Base-by-base conservation (phyloP, 92 coral and sea anemone genomes). In the Paramuricea clavata region DNA sequence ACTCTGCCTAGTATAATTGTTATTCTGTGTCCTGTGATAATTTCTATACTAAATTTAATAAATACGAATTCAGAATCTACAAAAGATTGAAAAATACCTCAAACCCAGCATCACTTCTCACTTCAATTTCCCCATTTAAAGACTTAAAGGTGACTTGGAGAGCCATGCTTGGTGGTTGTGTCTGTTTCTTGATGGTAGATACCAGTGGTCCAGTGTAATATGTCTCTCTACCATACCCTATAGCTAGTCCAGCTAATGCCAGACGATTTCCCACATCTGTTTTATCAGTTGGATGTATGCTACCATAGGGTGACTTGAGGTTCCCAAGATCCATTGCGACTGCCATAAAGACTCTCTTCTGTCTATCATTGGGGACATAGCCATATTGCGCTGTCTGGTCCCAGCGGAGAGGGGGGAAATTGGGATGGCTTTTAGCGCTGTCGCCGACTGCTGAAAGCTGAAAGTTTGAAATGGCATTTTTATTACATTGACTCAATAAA, bases 261-360 rank as follows among this genome's bases (percentile, higher is more conserved):
- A 97, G 62, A 26, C 99, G 95, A 59, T 82, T 77, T 2, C 99
- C 98, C 13, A 97, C 99, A 52, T 94, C 98, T 80, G 90, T 92
- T 81, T 97, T 97, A 49, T 97, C 99, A 61, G 90, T 92, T 4
- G 99, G 99, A 69, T 97, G 99, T 61, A 94, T 47, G 62, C 98
- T 94, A 26, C 97, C 97, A 76, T 89, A 97, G 42, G 95, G 96
- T 13, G 99, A 86, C 4, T 94, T 86, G 27, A 89, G 93, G 71
- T 97, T 97, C 4, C 99, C 99, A 35, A 97, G 91, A 82, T 97
- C 99, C 95, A 97, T 86, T 9, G 99, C 90, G 31, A 97, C 98
- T 0, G 99, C 99, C 99, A 97, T 97, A 86, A 97, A 97, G 50
- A 97, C 98, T 52, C 79, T 91, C 57, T 81, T 87, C 86, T 93